Percentiles rank a stretch among this genome's conserved stretches.
Conservation (phyloP, 1,140 invertebrate genomes). For the Polypedilum vanderplanki region DNA sequence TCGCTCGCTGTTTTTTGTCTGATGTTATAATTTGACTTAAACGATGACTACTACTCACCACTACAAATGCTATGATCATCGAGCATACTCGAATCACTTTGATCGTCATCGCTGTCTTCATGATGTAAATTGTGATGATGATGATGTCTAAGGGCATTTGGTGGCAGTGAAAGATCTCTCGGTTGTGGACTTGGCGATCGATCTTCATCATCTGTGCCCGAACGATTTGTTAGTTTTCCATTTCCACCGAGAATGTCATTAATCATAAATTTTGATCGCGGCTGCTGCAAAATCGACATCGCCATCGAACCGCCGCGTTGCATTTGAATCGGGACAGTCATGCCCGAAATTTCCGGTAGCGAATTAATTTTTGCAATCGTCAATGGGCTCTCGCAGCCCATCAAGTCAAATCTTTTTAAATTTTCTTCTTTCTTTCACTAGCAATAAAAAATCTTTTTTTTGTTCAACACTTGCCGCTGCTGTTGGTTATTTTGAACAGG, state of each 20-base stretch:
- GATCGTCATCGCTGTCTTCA: conserved; percentile 16
- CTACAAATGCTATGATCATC: conserved; percentile 24
- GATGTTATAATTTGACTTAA: conserved; percentile 34
- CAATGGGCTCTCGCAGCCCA: conserved; percentile 24
- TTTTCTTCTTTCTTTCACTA: background rate
- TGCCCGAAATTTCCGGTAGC: conserved; percentile 34
- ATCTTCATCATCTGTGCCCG: conserved; percentile 32
- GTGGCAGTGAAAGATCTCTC: conserved; percentile 41
- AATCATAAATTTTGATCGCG: conserved; percentile 70
- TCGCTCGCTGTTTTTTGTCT: conserved; percentile 42
- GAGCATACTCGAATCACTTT: background rate
- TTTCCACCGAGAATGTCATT: conserved; percentile 65
- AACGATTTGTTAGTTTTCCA: conserved; percentile 34
- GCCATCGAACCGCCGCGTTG: conserved; percentile 36
- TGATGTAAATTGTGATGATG: background rate
- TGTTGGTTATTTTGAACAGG: background rate
- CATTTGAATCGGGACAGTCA: conserved; percentile 46
- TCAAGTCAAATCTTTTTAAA: background rate
- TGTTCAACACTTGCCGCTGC: background rate
- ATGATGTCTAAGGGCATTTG: conserved; percentile 32
- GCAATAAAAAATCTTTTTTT: background rate
- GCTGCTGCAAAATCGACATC: conserved; percentile 52
- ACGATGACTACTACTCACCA: background rate
- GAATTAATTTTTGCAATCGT: conserved; percentile 22
- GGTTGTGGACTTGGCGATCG: conserved; percentile 44